Evolutionary conservation across 2,888 invertebrate genomes (phyloP).

Genomic region (Protodeltote pygarga): DNA sequence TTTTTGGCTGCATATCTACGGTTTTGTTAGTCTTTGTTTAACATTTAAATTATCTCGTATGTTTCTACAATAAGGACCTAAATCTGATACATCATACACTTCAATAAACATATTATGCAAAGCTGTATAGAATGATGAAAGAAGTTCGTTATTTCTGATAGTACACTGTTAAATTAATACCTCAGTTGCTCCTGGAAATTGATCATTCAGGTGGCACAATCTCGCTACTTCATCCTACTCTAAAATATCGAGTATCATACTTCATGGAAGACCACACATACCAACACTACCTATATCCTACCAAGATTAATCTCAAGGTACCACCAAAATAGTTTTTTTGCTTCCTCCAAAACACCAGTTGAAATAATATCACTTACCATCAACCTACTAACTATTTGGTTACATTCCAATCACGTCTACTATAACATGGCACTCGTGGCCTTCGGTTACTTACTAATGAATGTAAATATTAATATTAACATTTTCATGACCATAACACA

Average conservation of each 20-base stretch:
- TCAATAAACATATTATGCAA: too few relatives aligned
- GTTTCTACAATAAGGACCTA: too few relatives aligned
- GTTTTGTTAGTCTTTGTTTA: too few relatives aligned
- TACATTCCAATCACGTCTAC: constrained; percentile 44
- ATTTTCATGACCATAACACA: constrained; percentile 22
- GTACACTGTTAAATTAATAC: too few relatives aligned
- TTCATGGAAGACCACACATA: constrained; percentile 15
- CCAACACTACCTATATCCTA: constrained; percentile 14
- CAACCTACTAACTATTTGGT: constrained; percentile 30
- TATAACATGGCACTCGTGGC: constrained; percentile 35
- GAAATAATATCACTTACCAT: constrained; percentile 16
- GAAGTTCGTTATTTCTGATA: too few relatives aligned
- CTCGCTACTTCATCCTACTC: neutral
- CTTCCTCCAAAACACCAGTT: constrained; percentile 6
- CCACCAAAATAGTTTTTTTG: constrained; percentile 9
- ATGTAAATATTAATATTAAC: constrained; percentile 44
- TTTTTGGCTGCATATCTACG: too few relatives aligned
- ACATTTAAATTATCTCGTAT: too few relatives aligned
- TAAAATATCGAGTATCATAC: neutral
- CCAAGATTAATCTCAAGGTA: constrained; percentile 5
- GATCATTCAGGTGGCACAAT: neutral
- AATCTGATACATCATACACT: too few relatives aligned
- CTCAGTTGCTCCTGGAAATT: neutral
- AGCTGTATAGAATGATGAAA: too few relatives aligned
- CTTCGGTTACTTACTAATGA: constrained; percentile 46